Base-by-base conservation (phyloP, 1,140 invertebrate species). In the Phocides pigmalion region DNA sequence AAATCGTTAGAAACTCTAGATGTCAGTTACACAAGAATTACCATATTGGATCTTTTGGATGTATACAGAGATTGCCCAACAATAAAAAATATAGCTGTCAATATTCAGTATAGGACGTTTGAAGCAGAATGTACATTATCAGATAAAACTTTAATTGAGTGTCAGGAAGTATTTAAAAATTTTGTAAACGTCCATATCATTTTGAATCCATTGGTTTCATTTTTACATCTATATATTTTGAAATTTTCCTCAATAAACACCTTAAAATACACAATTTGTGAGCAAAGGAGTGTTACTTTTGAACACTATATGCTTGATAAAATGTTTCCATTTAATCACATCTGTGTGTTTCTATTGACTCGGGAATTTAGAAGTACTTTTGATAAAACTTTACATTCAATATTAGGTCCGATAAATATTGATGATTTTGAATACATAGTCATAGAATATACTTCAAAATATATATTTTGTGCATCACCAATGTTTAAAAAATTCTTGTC, bases 171-270 rank as follows among this genome's bases (percentile, higher is more conserved):
- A 1, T 84, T 88, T 70, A 63, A 69, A 68, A 72, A 85, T 17
- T 71, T 87, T 62, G 51, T 77, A 16, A 72, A 76, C 72, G 58
- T 89, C 6, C 74, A 84, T 72, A 81, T 88, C 64, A 53, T 84
- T 32, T 76, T 54, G 79, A 19, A 69, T 68, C 46, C 11, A 62
- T 16, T 14, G 19, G 68, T 72, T 64, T 17, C 59, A 56, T 49
- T 32, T 39, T 28, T 77, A 28, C 22, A 68, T 9, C 9, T 68
- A 12, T 53, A 50, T 47, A 37, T 88, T 17, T 70, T 88, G 47
- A 14, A 50, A 14, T 68, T 72, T 14, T 58, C 72, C 16, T 62
- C 68, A 17, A 44, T 85, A 56, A 68, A 77, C 41, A 53, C 22
- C 19, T 32, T 85, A 12, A 65, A 70, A 46, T 78, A 67, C 37